A percentile compares a stretch with the other conserved stretches of the same genome.
Evolutionary conservation across 2,113 vertebrate genomes (phyloP).

Genomic region (Malurus cyaneus): DNA sequence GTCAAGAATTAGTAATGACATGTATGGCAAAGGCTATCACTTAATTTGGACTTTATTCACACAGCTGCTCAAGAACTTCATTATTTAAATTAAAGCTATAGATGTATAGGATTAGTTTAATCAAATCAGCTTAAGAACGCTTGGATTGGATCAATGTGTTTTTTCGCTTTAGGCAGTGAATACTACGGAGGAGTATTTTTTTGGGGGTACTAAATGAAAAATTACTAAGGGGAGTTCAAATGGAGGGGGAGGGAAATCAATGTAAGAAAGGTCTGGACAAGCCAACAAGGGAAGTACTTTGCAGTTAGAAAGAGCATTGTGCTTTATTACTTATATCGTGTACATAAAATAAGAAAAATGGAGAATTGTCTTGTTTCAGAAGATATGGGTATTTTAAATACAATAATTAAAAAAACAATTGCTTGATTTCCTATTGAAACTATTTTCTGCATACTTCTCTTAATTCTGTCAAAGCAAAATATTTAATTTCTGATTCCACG

Average conservation of each 20-base stretch:
- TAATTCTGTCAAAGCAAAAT: not conserved
- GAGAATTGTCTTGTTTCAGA: not conserved
- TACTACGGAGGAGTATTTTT: not conserved
- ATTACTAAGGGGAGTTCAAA: not conserved
- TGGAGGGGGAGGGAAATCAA: not conserved
- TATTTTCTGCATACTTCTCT: not conserved
- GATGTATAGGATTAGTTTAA: not conserved
- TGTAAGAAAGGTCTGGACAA: not conserved
- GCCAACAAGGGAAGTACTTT: not conserved
- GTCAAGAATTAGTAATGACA: not conserved
- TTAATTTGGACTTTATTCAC: not conserved
- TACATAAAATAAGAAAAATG: not conserved
- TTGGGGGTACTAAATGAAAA: not conserved
- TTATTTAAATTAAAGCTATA: not conserved
- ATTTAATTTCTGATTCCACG: not conserved
- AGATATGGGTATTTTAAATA: not conserved
- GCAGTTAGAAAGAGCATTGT: not conserved
- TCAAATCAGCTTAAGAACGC: not conserved
- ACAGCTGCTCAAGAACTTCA: not conserved
- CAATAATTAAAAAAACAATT: not conserved
- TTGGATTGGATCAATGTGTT: rapidly evolving
- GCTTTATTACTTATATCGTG: not conserved
- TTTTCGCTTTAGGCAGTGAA: not conserved
- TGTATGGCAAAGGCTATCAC: rapidly evolving
- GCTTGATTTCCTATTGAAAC: not conserved